Conservation (phyloP, 1,140 invertebrate genomes). For the Bombus superbus region DNA sequence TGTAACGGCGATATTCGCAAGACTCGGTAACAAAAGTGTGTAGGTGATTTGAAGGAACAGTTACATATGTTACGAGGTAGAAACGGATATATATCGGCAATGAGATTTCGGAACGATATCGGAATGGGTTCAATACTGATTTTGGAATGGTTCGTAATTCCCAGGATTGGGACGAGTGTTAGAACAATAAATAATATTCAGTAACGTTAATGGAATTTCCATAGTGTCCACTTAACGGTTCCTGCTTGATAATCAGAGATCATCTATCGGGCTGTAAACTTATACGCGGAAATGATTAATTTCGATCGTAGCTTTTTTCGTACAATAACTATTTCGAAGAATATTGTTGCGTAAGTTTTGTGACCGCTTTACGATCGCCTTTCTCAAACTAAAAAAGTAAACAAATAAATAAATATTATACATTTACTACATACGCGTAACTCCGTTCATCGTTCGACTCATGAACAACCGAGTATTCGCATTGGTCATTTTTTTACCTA, state of each 20-base stretch:
- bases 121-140: constrained; percentile 80
- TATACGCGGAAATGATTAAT: constrained; percentile 13
- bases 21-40: neutral
- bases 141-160: constrained; percentile 80
- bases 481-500: neutral
- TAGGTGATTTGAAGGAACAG: neutral
- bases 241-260: constrained; percentile 30
- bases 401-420: constrained; percentile 82
- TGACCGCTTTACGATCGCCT: constrained; percentile 65
- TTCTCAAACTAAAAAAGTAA: constrained; percentile 74
- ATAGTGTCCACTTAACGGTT: constrained; percentile 6
- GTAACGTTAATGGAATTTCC: constrained; percentile 9
- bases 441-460: constrained; percentile 40
- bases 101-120: constrained; percentile 64
- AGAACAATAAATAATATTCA: constrained; percentile 32
- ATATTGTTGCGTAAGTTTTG: constrained; percentile 69
- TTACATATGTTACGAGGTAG: constrained; percentile 42
- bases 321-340: constrained; percentile 23
- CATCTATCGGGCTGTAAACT: constrained; percentile 31
- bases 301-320: neutral
- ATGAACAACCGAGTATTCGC: neutral
- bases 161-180: constrained; percentile 41
- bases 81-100: constrained; percentile 64
- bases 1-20: neutral
- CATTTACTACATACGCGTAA: constrained; percentile 61